Percentiles rank a stretch among this genome's conserved stretches.
Conservation (phyloP, 2,113 vertebrate genomes). For the Peromyscus leucopus region DNA sequence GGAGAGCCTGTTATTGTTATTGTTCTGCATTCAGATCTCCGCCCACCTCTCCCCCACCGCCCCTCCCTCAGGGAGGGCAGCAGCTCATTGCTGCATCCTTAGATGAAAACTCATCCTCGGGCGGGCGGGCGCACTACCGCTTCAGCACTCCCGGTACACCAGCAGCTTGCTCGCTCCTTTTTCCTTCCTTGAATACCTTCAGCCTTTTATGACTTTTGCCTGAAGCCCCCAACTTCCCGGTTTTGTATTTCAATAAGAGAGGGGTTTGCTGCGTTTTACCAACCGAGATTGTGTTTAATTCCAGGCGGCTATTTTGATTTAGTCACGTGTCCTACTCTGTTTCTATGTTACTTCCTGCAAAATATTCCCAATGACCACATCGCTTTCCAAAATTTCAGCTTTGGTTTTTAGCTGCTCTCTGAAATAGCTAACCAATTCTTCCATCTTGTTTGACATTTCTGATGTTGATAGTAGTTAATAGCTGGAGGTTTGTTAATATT, state of each 20-base stretch:
- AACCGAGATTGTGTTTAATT: background rate
- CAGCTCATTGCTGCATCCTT: background rate
- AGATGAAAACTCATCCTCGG: background rate
- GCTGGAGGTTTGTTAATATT: background rate
- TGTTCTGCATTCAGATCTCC: background rate
- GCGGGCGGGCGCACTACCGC: background rate
- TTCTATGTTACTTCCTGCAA: background rate
- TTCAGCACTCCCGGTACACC: background rate
- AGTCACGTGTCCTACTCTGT: background rate
- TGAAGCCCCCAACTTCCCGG: background rate
- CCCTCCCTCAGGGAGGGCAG: too few relatives aligned
- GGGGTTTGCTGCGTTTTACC: background rate
- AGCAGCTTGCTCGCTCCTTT: background rate
- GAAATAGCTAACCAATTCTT: background rate
- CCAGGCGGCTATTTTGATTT: background rate
- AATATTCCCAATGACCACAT: background rate
- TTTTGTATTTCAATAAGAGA: background rate
- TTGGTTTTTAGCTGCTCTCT: conserved; percentile 21
- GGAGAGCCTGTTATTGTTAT: background rate
- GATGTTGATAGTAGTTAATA: background rate
- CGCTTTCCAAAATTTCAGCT: conserved; percentile 4
- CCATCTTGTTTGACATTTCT: background rate
- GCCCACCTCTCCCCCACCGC: background rate
- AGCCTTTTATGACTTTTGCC: background rate
- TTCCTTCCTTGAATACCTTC: background rate